Percentiles rank a stretch among this genome's conserved stretches.
Evolutionary conservation across 1,140 invertebrate genomes (phyloP).

Genomic region (Aphaenogaster ashmeadi): DNA sequence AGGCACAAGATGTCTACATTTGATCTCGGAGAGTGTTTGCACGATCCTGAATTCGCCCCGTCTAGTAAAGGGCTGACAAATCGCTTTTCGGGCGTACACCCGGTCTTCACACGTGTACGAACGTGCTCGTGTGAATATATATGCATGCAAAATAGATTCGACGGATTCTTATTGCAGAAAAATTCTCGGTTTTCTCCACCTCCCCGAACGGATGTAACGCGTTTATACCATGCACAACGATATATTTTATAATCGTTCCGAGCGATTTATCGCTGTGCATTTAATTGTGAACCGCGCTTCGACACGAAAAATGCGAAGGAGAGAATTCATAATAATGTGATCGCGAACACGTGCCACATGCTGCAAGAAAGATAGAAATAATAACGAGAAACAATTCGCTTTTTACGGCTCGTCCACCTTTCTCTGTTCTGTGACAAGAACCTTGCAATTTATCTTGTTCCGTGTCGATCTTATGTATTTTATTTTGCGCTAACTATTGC

Average conservation of each 20-base stretch:
- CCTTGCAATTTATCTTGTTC: conserved; percentile 41
- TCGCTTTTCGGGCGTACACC: conserved; percentile 48
- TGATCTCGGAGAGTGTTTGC: conserved; percentile 52
- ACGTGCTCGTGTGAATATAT: neutral
- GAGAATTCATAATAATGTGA: conserved; percentile 47
- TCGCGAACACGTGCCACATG: conserved; percentile 36
- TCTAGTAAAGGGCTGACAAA: conserved; percentile 37
- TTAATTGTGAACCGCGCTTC: conserved; percentile 18
- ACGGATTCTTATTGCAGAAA: conserved; percentile 19
- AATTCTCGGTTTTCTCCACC: neutral
- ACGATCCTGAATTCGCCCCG: conserved; percentile 34
- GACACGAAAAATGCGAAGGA: conserved; percentile 8
- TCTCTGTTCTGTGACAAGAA: conserved; percentile 30
- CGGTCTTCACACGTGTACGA: neutral
- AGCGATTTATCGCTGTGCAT: conserved; percentile 10
- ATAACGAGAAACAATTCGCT: conserved; percentile 41
- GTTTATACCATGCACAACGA: neutral
- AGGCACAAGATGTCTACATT: conserved; percentile 36
- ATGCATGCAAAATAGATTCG: conserved; percentile 18
- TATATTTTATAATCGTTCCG: conserved; percentile 32
- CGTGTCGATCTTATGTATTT: conserved; percentile 1
- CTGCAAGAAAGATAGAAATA: conserved; percentile 37
- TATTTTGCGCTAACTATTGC: conserved; percentile 30
- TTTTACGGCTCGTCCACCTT: conserved; percentile 16
- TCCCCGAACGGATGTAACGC: neutral